Conservation (phyloP, 2,797 vertebrate genomes). For the Acanthurus leucopareius region DNA sequence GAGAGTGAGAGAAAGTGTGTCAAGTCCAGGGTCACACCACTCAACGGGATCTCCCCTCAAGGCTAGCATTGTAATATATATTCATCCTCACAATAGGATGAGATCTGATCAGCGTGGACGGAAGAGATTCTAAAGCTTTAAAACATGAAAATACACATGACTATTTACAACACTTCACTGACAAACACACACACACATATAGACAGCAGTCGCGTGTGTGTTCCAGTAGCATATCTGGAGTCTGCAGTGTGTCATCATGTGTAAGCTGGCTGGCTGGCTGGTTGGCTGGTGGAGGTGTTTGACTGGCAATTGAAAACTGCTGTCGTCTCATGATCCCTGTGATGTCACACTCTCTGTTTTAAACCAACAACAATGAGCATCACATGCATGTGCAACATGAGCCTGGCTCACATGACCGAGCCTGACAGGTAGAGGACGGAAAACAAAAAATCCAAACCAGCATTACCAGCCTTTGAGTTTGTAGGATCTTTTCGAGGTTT, state of each 20-base stretch:
- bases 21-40: constrained; percentile 71
- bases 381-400: constrained; percentile 41
- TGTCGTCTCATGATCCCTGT: constrained; percentile 53
- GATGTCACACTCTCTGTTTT: constrained; percentile 60
- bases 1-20: constrained; percentile 71
- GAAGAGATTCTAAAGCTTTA: background rate
- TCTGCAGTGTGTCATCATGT: constrained; percentile 7
- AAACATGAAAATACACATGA: background rate
- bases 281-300: constrained; percentile 31
- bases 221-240: constrained; percentile 41
- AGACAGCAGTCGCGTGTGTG: constrained; percentile 7
- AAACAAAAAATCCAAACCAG: background rate
- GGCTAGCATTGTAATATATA: constrained; percentile 58
- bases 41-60: constrained; percentile 55
- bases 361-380: constrained; percentile 45
- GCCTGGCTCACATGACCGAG: constrained; percentile 40
- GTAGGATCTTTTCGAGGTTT: background rate
- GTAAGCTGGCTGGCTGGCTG: constrained; percentile 3
- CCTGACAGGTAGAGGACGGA: constrained; percentile 14
- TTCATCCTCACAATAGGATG: constrained; percentile 50
- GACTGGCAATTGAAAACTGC: constrained; percentile 24
- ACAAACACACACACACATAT: constrained; percentile 1
- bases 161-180: background rate
- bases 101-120: constrained; percentile 40
- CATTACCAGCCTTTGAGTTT: background rate